Evolutionary conservation across 2,888 invertebrate species (phyloP).

Genomic region (Ptilodon capucinus): DNA sequence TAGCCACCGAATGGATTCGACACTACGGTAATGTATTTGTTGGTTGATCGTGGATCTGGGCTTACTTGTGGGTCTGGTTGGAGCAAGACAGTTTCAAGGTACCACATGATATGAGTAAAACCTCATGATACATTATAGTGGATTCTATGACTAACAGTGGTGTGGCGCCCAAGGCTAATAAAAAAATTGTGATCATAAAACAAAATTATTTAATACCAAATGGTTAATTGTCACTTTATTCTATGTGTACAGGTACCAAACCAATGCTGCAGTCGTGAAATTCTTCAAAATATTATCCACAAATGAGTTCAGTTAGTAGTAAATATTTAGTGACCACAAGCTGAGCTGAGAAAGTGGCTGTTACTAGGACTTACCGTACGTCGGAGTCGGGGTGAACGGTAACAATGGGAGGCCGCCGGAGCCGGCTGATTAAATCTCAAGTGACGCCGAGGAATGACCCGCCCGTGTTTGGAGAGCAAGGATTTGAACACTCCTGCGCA

Average conservation of each 20-base stretch:
- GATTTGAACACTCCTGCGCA: conserved; percentile 18
- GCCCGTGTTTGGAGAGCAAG: conserved; percentile 41
- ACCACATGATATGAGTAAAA: too few relatives aligned
- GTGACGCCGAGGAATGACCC: conserved; percentile 66
- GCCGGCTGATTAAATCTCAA: conserved; percentile 63
- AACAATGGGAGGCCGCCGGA: conserved; percentile 30
- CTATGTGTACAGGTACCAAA: too few relatives aligned
- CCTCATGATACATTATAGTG: too few relatives aligned
- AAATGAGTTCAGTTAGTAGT: too few relatives aligned
- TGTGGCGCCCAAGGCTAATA: too few relatives aligned
- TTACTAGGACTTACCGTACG: background rate
- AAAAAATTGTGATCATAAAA: too few relatives aligned
- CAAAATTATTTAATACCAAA: too few relatives aligned
- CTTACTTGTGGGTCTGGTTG: background rate
- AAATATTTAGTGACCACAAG: too few relatives aligned
- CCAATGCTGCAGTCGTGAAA: background rate
- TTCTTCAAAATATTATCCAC: too few relatives aligned
- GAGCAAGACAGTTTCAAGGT: too few relatives aligned
- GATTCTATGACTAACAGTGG: background rate
- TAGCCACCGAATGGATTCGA: background rate
- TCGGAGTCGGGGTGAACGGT: conserved; percentile 14
- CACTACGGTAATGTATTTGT: background rate
- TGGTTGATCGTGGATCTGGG: background rate
- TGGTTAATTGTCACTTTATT: too few relatives aligned
- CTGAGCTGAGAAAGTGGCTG: background rate